phyloP scores from a whole-genome alignment of 2,888 invertebrate species.

The Cyrtodaria siliqua region DNA sequence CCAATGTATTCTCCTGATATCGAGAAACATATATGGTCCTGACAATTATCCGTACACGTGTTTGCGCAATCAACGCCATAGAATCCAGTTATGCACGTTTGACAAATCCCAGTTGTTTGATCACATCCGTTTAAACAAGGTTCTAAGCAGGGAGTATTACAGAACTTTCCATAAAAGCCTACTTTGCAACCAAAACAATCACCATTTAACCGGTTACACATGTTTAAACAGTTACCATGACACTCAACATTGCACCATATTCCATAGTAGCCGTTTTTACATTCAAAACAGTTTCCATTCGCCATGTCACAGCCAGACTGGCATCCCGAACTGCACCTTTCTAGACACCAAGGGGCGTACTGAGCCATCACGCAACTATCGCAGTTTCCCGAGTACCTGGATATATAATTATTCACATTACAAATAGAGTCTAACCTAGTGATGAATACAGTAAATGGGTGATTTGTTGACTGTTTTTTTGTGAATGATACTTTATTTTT shows the following conservation, averaged over 20 bases:
- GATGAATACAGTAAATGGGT: too few species aligned
- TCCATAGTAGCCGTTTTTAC: conserved; percentile 7
- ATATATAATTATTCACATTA: too few species aligned
- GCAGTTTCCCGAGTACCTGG: conserved; percentile 13
- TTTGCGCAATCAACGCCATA: background rate
- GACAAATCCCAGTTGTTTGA: conserved; percentile 1
- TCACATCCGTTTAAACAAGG: background rate
- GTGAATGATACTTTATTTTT: too few species aligned
- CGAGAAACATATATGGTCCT: background rate
- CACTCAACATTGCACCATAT: conserved; percentile 6
- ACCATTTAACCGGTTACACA: conserved; percentile 2
- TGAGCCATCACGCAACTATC: background rate
- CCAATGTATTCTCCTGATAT: background rate
- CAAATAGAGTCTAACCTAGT: too few species aligned
- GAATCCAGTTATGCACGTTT: background rate
- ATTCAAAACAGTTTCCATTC: background rate
- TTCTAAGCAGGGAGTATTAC: conserved; percentile 1
- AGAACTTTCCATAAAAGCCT: background rate
- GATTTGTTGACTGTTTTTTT: too few species aligned
- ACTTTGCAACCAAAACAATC: background rate
- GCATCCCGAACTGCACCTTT: conserved; percentile 8
- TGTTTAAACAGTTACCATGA: background rate
- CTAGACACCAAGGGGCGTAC: conserved; percentile 13
- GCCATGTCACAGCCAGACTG: conserved; percentile 7
- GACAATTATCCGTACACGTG: background rate